phyloP scores from a whole-genome alignment of 2,888 invertebrate species.

The Drosophila falleni region DNA sequence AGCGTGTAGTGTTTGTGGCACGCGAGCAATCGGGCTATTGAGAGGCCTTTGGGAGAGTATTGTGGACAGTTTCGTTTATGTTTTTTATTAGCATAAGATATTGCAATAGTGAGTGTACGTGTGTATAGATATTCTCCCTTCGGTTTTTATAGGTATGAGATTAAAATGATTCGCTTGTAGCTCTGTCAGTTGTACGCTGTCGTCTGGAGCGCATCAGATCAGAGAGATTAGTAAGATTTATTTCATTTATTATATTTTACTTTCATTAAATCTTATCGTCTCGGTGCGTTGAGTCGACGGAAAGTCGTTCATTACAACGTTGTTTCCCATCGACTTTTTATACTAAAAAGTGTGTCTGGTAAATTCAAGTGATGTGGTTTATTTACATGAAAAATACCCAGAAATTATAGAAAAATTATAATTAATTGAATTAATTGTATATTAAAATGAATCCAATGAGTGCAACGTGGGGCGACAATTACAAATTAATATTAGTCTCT shows the following conservation, averaged over 20 bases:
- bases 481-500: constrained; percentile 7
- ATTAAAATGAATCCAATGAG: background rate
- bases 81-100: constrained; percentile 72
- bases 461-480: background rate
- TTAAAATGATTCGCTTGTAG: constrained; percentile 30
- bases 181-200: constrained; percentile 32
- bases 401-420: constrained; percentile 6
- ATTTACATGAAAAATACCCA: constrained; percentile 2
- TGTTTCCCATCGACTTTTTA: constrained; percentile 12
- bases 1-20: constrained; percentile 14
- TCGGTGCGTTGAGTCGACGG: constrained; percentile 49
- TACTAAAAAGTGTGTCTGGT: constrained; percentile 16
- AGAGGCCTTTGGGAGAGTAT: constrained; percentile 27
- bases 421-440: background rate
- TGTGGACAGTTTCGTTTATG: constrained; percentile 36
- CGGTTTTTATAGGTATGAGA: constrained; percentile 24
- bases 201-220: constrained; percentile 40
- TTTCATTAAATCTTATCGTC: constrained; percentile 47
- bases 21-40: constrained; percentile 13
- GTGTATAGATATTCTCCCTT: constrained; percentile 21
- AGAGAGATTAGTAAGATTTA: constrained; percentile 46
- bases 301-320: constrained; percentile 22
- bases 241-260: constrained; percentile 1
- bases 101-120: constrained; percentile 26
- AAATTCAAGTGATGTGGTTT: constrained; percentile 20